Percentiles rank a stretch among this genome's conserved stretches.
These are phyloP conservation scores for Pherbina coryleti DNA, from an alignment of 2,888 invertebrate species.

Conservation along the genomic window DNA sequence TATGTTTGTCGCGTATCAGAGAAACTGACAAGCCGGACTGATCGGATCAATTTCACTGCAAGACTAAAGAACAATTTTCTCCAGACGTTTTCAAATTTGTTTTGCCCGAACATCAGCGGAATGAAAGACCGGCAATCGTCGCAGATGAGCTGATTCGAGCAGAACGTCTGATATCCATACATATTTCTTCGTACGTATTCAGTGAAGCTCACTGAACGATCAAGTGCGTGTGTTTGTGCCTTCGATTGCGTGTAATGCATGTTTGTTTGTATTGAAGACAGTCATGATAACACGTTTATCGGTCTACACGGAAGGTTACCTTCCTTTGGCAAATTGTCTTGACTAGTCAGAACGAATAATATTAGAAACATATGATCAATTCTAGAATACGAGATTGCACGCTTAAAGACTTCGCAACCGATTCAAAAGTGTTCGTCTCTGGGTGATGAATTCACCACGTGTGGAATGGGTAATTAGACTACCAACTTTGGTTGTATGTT, in stretches of 20 bases:
- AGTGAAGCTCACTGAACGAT: background rate
- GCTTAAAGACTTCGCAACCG: too few species aligned
- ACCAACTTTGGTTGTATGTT: too few species aligned
- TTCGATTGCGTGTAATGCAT: background rate
- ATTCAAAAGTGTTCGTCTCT: background rate
- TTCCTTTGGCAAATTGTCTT: too few species aligned
- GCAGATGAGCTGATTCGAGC: background rate
- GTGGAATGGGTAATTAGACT: conserved; percentile 15
- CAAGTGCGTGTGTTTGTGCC: background rate
- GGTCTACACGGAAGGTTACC: background rate
- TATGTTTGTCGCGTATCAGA: conserved; percentile 22
- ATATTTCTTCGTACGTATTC: background rate
- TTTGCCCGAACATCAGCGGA: conserved; percentile 11
- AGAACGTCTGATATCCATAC: too few species aligned
- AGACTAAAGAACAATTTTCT: conserved; percentile 30
- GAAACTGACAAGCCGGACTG: conserved; percentile 16
- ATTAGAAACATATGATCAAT: too few species aligned
- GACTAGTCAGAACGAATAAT: too few species aligned
- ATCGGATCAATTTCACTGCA: conserved; percentile 30
- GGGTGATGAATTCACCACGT: background rate
- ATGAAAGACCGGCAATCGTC: background rate
- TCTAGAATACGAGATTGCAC: too few species aligned
- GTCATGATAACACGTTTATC: background rate
- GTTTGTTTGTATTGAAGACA: conserved; percentile 1
- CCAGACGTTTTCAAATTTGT: conserved; percentile 26